Percentiles rank a stretch among this genome's conserved stretches.
phyloP scores from a whole-genome alignment of 2,888 invertebrate species.

The Lepetodrilus schrolli region DNA sequence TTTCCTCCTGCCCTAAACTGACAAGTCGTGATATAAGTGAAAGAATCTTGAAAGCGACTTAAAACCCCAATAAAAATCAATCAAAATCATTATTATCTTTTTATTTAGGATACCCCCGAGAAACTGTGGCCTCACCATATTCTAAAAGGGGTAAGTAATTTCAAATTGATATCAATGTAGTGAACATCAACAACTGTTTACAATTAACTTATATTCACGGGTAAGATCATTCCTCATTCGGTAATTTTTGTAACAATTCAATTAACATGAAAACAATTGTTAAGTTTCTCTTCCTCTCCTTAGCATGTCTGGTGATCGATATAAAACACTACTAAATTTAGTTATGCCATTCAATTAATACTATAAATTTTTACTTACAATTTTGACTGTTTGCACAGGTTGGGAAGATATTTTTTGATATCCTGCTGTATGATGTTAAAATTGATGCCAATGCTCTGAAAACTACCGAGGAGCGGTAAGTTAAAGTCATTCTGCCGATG shows the following conservation, averaged over 20 bases:
- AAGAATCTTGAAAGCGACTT: too few species aligned
- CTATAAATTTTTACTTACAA: not conserved
- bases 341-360: not conserved
- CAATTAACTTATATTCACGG: too few species aligned
- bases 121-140: constrained; percentile 50
- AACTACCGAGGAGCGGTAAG: constrained; percentile 43
- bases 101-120: constrained; percentile 49
- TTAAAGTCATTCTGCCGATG: not conserved
- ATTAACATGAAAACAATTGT: too few species aligned
- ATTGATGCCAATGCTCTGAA: constrained; percentile 85
- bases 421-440: constrained; percentile 89
- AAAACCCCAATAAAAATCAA: too few species aligned
- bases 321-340: not conserved
- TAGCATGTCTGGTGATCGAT: not conserved
- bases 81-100: not conserved
- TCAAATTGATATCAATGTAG: too few species aligned
- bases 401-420: constrained; percentile 90
- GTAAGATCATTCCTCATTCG: too few species aligned
- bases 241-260: too few species aligned
- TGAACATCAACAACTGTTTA: too few species aligned
- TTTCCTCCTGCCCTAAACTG: too few species aligned
- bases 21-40: too few species aligned
- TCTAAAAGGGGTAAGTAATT: constrained; percentile 48
- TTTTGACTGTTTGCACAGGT: constrained; percentile 74
- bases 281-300: too few species aligned